Evolutionary conservation across 2,113 vertebrate species (phyloP).

Genomic region (Phycodurus eques): DNA sequence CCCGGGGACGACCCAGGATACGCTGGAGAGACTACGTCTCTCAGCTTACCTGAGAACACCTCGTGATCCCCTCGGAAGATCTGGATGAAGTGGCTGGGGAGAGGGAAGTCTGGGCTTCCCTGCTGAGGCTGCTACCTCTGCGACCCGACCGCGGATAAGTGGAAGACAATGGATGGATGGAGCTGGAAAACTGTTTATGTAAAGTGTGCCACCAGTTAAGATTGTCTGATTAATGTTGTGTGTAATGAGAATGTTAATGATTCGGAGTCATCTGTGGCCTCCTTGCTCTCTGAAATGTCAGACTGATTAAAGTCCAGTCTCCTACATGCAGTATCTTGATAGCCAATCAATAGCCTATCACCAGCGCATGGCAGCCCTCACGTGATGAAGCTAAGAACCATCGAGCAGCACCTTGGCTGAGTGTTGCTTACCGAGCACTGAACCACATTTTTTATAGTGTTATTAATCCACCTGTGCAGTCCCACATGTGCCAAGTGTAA

Average conservation of each 20-base stretch:
- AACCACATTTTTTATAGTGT: constrained; percentile 29
- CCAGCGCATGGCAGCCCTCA: constrained; percentile 34
- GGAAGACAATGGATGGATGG: too few relatives aligned
- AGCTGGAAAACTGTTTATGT: constrained; percentile 39
- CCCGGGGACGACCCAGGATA: too few relatives aligned
- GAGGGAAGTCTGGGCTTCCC: too few relatives aligned
- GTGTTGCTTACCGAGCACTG: constrained; percentile 36
- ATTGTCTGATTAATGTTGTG: constrained; percentile 57
- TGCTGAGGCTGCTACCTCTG: too few relatives aligned
- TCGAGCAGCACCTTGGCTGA: constrained; percentile 37
- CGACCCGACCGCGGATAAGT: too few relatives aligned
- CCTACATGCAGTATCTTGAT: constrained; percentile 44
- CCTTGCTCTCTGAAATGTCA: constrained; percentile 53
- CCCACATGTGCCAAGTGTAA: constrained; percentile 44
- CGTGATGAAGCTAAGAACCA: constrained; percentile 50
- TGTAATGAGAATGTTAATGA: constrained; percentile 61
- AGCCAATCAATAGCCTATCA: constrained; percentile 64
- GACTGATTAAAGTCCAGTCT: constrained; percentile 52
- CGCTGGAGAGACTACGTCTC: too few relatives aligned
- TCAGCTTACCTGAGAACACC: too few relatives aligned
- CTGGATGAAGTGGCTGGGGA: too few relatives aligned
- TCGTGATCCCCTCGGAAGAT: too few relatives aligned
- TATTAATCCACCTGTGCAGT: constrained; percentile 56
- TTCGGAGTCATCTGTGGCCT: constrained; percentile 48
- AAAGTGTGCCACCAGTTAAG: constrained; percentile 37